A percentile compares a stretch with the other conserved stretches of the same genome.
Evolutionary conservation across 2,113 vertebrate species (phyloP).

Genomic region (Chionis minor): DNA sequence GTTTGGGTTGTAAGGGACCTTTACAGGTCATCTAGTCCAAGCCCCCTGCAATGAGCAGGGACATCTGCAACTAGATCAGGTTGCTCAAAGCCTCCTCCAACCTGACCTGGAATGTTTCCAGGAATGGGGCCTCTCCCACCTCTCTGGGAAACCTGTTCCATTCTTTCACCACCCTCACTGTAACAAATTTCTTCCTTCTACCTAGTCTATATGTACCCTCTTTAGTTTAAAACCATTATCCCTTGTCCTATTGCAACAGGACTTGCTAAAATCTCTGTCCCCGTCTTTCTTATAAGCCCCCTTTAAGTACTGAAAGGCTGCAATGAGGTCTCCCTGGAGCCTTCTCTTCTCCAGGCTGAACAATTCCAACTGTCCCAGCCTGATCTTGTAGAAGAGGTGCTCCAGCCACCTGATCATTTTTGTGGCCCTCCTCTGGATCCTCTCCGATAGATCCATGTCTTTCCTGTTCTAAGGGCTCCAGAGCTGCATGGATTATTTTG

Average conservation of each 20-base stretch:
- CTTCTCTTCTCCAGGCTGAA: background rate
- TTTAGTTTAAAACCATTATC: background rate
- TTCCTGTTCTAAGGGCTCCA: background rate
- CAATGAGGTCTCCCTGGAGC: background rate
- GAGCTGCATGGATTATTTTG: background rate
- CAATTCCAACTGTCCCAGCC: background rate
- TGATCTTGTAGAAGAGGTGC: background rate
- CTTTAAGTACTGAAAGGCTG: background rate
- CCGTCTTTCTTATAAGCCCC: background rate
- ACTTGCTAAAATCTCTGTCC: background rate
- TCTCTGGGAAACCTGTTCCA: background rate
- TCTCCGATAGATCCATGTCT: background rate
- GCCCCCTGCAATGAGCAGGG: background rate
- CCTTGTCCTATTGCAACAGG: background rate
- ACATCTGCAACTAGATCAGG: background rate
- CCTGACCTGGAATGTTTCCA: background rate
- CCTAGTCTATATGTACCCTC: background rate
- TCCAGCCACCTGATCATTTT: background rate
- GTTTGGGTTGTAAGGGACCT: background rate
- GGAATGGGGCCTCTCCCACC: background rate
- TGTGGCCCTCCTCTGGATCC: background rate
- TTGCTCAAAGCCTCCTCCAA: background rate
- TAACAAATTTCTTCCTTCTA: background rate
- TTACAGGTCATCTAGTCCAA: background rate
- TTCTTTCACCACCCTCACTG: background rate